Evolutionary conservation across 2,888 invertebrate species (phyloP).

Genomic region (Dicycla oo): DNA sequence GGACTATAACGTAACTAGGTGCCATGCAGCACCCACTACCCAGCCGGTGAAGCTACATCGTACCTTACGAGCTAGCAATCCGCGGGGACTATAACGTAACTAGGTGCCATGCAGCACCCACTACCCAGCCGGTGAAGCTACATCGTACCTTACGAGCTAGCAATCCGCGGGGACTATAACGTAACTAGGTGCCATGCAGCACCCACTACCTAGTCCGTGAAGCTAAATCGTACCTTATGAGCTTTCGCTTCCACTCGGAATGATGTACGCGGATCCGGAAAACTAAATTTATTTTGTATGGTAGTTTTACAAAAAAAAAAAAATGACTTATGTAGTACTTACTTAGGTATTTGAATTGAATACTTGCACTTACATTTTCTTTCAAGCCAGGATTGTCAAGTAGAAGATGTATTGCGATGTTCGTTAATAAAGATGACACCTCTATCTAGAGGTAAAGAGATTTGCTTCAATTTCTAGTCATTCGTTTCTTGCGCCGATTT

Average conservation of each 20-base stretch:
- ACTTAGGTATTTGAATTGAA: constrained; percentile 1
- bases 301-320: constrained; percentile 2
- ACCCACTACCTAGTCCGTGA: no score
- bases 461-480: constrained; percentile 2
- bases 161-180: no score
- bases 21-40: no score
- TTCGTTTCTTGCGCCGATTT: constrained; percentile 1
- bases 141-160: no score
- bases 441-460: neutral
- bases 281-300: constrained; percentile 5
- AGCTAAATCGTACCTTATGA: constrained; percentile 10
- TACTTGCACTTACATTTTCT: constrained; percentile 8
- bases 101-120: no score
- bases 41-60: no score
- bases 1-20: no score
- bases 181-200: no score
- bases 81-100: no score
- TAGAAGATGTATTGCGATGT: neutral
- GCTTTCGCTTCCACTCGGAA: neutral
- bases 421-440: neutral
- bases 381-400: neutral
- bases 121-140: no score
- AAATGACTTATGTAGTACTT: neutral
- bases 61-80: no score
- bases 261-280: neutral